These are phyloP conservation scores for Danionella cerebrum DNA, from an alignment of 2,113 vertebrate species.

Conservation along the genomic window DNA sequence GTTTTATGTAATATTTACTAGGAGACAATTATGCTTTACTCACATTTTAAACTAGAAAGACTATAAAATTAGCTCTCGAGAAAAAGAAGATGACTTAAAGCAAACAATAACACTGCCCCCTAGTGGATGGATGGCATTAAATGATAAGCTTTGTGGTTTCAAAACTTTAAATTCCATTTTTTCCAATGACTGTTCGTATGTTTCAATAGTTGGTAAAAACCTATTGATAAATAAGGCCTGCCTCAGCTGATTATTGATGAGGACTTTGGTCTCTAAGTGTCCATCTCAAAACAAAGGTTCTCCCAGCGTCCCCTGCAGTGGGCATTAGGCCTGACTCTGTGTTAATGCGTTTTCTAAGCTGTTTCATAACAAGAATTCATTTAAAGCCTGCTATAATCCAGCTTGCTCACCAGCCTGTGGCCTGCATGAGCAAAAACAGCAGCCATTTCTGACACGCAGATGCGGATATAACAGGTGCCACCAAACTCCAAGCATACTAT, in stretches of 20 bases:
- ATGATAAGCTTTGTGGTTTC: too few species aligned
- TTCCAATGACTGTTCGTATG: too few species aligned
- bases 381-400: constrained; percentile 22
- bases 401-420: constrained; percentile 2
- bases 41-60: too few species aligned
- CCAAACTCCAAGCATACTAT: background rate
- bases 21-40: too few species aligned
- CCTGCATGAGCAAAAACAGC: constrained; percentile 4
- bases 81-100: too few species aligned
- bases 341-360: constrained; percentile 21
- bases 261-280: background rate
- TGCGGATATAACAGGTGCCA: background rate
- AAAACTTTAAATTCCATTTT: too few species aligned
- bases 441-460: background rate
- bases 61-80: too few species aligned
- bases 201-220: too few species aligned
- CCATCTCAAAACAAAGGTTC: background rate
- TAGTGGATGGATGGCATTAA: too few species aligned
- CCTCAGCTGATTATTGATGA: background rate
- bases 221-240: background rate
- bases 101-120: too few species aligned
- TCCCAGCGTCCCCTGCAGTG: background rate
- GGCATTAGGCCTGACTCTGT: constrained; percentile 20
- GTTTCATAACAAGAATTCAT: constrained; percentile 28
- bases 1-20: too few species aligned